Evolutionary conservation across 1,140 invertebrate species (phyloP), one percentile per base, ranked within the genome.

Genomic region (Solen grandis): DNA sequence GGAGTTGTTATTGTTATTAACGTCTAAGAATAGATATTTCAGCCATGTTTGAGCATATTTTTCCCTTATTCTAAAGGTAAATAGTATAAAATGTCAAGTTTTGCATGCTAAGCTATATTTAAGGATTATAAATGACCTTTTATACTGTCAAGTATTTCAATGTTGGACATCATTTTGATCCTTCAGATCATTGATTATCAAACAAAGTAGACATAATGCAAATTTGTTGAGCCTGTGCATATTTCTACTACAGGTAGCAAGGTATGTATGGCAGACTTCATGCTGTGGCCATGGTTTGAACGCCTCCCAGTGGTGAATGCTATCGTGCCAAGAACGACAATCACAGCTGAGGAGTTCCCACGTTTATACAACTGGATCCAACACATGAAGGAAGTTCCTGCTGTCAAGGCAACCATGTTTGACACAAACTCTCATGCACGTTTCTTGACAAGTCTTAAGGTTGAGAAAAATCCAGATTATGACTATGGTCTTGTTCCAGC

Each of bases 281-380:
- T 80, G 77, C 25, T 80, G 16, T 80, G 77, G 77, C 77, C 77
- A 54, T 80, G 77, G 77, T 80, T 80, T 72, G 77, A 80, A 35
- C 31, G 77, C 52, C 35, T 80, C 4, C 59, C 57, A 19, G 59
- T 80, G 8, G 41, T 80, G 2, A 80, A 80, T 62, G 31, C n/a
- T 25, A 25, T 80, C 31, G 66, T 80, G 5, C 77, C 77, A 65
- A 68, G 52, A 25, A 80, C 77, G 19, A 63, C 5, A 8, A 72
- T 80, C 0, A 72, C 68, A 14, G 14, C 35, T 10, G 36, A 35
- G 25, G 63, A 73, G 4, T 80, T 52, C 35, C 77, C 77, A 14
- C 27, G n/a, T 5, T 41, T 80, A 27, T 19, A 31, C 22, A 27
- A 25, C 27, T 80, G 77, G 77, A 80, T 73, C 19, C 22, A 41